Evolutionary conservation across 1,140 invertebrate genomes (phyloP).

Genomic region (Trichonephila clavata): DNA sequence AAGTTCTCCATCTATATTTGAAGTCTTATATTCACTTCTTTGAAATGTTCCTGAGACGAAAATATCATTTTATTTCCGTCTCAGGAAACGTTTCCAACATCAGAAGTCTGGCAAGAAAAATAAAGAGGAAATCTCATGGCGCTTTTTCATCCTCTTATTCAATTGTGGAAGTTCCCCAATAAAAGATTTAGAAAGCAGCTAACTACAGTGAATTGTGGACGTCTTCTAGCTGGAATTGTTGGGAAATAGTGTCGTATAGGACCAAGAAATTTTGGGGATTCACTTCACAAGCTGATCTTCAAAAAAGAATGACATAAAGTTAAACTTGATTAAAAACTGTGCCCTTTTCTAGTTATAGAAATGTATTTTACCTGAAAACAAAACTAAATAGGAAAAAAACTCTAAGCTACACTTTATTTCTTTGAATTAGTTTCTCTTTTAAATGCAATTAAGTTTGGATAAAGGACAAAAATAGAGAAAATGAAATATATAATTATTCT

Average conservation of each 20-base stretch:
- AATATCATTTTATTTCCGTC: background rate
- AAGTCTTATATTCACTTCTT: background rate
- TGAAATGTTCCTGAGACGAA: background rate
- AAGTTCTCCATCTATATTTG: background rate
- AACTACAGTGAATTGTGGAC: background rate
- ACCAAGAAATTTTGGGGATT: background rate
- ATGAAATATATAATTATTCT: too few species aligned
- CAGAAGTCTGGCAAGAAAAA: background rate
- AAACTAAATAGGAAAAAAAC: too few species aligned
- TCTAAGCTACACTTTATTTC: too few species aligned
- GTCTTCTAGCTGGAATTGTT: background rate
- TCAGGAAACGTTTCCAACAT: background rate
- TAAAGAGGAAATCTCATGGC: background rate
- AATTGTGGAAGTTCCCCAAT: background rate
- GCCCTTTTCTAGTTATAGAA: background rate
- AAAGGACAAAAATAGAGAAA: too few species aligned
- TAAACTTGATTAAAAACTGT: background rate
- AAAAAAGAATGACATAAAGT: background rate
- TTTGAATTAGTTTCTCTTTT: too few species aligned
- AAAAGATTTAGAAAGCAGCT: slow-evolving; percentile 31
- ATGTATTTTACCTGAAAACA: background rate
- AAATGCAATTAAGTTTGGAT: too few species aligned
- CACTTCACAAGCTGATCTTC: background rate
- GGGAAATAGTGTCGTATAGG: background rate
- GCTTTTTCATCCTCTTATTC: background rate